Percentiles rank a stretch among this genome's conserved stretches.
Evolutionary conservation across 2,797 vertebrate species (phyloP).

Genomic region (Scarus forsteni): DNA sequence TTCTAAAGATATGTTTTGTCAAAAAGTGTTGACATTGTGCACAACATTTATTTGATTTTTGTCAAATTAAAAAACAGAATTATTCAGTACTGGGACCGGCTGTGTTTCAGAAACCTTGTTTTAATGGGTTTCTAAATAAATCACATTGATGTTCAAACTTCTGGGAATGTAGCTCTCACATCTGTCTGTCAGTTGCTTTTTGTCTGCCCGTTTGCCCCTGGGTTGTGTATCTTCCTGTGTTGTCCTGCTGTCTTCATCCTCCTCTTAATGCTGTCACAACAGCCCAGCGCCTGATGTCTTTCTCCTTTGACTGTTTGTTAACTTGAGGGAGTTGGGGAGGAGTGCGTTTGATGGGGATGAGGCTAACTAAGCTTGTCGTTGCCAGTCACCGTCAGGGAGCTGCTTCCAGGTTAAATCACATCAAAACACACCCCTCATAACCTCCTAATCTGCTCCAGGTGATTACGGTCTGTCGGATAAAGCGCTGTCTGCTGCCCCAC

Average conservation of each 20-base stretch:
- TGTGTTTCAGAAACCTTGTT: too few relatives aligned
- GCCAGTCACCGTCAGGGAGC: constrained; percentile 32
- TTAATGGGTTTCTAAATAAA: too few relatives aligned
- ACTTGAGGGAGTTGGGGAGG: too few relatives aligned
- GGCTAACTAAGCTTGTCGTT: constrained; percentile 5
- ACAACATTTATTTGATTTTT: too few relatives aligned
- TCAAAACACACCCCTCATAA: neutral
- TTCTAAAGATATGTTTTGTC: too few relatives aligned
- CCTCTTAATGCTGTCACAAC: constrained; percentile 23
- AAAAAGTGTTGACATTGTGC: too few relatives aligned
- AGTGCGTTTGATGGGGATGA: constrained; percentile 23
- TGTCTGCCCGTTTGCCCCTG: constrained; percentile 42
- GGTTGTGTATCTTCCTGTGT: constrained; percentile 39
- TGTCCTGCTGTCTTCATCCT: constrained; percentile 42
- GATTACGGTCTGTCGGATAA: constrained; percentile 20
- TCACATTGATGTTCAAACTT: too few relatives aligned
- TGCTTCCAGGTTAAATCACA: constrained; percentile 15
- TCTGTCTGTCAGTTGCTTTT: constrained; percentile 24
- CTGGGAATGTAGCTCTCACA: neutral
- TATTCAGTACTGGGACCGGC: too few relatives aligned
- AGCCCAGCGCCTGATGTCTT: constrained; percentile 12
- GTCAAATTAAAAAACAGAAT: too few relatives aligned
- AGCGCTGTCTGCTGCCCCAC: constrained; percentile 16
- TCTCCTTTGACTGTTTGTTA: constrained; percentile 32
- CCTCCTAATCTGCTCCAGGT: constrained; percentile 16